A percentile compares a stretch with the other conserved stretches of the same genome.
Evolutionary conservation across 2,113 vertebrate species (phyloP).

Genomic region (Hippotragus niger): DNA sequence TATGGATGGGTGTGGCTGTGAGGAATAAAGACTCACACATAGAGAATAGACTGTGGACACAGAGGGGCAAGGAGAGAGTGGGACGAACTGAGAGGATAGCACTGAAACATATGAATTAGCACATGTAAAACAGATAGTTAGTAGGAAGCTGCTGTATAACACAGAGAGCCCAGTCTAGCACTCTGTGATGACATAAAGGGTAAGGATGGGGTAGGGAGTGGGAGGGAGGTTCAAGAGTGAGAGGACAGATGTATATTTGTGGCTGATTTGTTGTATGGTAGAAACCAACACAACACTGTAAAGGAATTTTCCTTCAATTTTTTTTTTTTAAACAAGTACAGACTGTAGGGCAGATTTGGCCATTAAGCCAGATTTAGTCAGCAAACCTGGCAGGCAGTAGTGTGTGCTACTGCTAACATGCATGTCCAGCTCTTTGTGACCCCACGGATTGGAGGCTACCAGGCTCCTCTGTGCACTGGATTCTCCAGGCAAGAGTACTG

Average conservation of each 20-base stretch:
- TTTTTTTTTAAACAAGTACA: background rate
- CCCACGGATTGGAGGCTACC: background rate
- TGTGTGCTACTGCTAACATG: background rate
- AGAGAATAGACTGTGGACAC: background rate
- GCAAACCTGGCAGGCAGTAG: background rate
- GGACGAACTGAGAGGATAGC: background rate
- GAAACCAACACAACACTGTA: background rate
- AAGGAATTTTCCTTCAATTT: background rate
- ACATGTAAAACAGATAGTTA: background rate
- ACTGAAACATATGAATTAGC: background rate
- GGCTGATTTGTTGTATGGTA: background rate
- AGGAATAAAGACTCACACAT: background rate
- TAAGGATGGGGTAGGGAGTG: background rate
- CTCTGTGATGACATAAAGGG: background rate
- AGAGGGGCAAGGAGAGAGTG: background rate
- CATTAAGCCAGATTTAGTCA: background rate
- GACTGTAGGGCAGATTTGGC: background rate
- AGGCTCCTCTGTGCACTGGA: background rate
- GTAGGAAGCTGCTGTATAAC: background rate
- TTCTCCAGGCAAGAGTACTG: background rate
- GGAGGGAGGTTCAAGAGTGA: background rate
- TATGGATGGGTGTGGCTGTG: background rate
- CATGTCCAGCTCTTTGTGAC: background rate
- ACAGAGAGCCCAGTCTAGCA: background rate
- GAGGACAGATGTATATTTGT: background rate